Conservation (phyloP, 1,140 invertebrate genomes). For the Alviniconcha marisindica region DNA sequence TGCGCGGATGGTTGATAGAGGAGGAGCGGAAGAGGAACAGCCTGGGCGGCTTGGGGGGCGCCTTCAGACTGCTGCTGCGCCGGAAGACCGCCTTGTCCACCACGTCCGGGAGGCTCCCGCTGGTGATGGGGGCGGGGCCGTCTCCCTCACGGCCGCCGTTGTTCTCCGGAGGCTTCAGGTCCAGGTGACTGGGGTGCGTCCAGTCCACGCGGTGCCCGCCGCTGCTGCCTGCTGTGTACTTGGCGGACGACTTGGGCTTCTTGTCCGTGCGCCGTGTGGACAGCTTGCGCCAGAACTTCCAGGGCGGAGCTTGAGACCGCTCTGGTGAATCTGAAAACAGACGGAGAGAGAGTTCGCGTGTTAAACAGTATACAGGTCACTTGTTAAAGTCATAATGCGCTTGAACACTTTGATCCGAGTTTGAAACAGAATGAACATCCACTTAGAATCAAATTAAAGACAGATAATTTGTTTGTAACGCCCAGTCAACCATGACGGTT, state of each 20-base stretch:
- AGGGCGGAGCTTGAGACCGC: conserved; percentile 43
- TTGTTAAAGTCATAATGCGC: too few species aligned
- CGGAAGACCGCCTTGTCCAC: conserved; percentile 51
- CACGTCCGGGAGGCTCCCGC: conserved; percentile 56
- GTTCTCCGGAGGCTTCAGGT: neutral
- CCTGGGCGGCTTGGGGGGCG: conserved; percentile 67
- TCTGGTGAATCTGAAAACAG: conserved; percentile 40
- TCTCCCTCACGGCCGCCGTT: neutral
- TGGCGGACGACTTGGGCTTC: conserved; percentile 30
- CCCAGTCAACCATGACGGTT: too few species aligned
- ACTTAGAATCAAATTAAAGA: too few species aligned
- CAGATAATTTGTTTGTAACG: too few species aligned
- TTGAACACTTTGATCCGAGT: too few species aligned
- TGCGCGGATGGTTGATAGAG: conserved; percentile 57
- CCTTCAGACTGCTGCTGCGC: conserved; percentile 60
- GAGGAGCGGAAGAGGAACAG: conserved; percentile 65
- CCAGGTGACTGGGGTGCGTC: conserved; percentile 21
- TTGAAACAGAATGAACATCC: too few species aligned
- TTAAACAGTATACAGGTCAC: too few species aligned
- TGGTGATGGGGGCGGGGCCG: neutral
- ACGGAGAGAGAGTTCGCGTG: neutral
- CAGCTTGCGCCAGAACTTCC: conserved; percentile 62
- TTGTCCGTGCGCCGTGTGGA: conserved; percentile 45
- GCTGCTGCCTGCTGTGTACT: conserved; percentile 43
- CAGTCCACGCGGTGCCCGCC: conserved; percentile 45